Base-by-base conservation (phyloP, 1,140 invertebrate species). In the Drosophila auraria region DNA sequence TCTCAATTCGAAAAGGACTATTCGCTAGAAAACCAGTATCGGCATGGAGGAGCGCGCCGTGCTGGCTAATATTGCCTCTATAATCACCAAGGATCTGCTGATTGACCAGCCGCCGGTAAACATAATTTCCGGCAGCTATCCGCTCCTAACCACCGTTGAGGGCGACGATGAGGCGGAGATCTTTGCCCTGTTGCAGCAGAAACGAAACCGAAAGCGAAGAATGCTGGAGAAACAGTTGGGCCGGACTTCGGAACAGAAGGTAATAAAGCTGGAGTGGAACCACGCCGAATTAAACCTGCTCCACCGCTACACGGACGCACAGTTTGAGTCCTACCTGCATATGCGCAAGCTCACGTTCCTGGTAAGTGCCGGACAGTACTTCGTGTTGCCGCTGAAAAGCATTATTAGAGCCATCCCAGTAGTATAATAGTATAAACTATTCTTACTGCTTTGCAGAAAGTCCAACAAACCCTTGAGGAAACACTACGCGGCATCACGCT, bases 21-120 rank as follows among this genome's bases (percentile, higher is more conserved):
- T 7, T 25, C 2, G 15, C 20, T 25, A 3, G 30, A 0, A 40
- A 20, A 36, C 17, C 1, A 6, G n/a, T 6, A 23, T 11, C 23
- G 15, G 4, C 45, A 93, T 92, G 92, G 92, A 92, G 40, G 89
- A 93, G 62, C 91, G 79, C 20, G 91, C 87, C 20, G 61, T 93
- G 11, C 68, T 93, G 56, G 78, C 87, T n/a, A 93, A 93, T 65
- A 92, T 93, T n/a, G 84, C 92, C 4, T 83, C 91, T 33, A 93
- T 93, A 56, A 78, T 93, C 45, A 82, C 82, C 20, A 93, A 93
- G 64, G 92, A 93, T 63, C 14, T 93, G 42, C 77, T 92, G 14
- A 78, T 91, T 20, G 92, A 93, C 65, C 76, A 84, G 30, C 63
- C 64, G 12, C 56, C 78, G 50, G 14, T 8, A 14, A 20, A 25